Evolutionary conservation across 2,888 invertebrate genomes (phyloP).

Genomic region (Strigamia transsilvanica): DNA sequence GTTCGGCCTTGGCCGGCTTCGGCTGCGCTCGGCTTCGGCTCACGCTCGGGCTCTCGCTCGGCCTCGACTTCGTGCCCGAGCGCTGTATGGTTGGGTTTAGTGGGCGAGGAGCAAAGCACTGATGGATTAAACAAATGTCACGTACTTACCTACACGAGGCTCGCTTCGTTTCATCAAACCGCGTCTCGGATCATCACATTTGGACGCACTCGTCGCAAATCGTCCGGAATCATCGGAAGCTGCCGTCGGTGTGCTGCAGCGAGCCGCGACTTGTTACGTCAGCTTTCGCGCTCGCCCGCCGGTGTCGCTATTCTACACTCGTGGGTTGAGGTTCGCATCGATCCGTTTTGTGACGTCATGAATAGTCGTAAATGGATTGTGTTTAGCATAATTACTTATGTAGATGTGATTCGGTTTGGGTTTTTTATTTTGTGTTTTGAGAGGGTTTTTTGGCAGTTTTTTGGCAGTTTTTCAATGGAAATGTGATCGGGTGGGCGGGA

Average conservation of each 20-base stretch:
- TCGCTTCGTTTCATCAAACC: slow-evolving; percentile 10
- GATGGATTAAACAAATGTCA: slow-evolving; percentile 6
- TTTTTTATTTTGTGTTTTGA: not conserved
- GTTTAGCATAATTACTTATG: not conserved
- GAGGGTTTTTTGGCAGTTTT: not conserved
- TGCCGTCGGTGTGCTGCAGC: not conserved
- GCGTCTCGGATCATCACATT: slow-evolving; percentile 15
- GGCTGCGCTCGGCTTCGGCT: not conserved
- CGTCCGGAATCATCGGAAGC: slow-evolving; percentile 4
- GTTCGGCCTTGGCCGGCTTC: not conserved
- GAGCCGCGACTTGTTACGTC: not conserved
- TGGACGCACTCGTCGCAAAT: slow-evolving; percentile 9
- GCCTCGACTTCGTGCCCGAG: not conserved
- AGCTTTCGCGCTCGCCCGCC: not conserved
- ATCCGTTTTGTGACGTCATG: not conserved
- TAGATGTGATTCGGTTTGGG: not conserved
- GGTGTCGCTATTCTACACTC: not conserved
- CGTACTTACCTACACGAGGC: not conserved
- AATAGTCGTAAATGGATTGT: not conserved
- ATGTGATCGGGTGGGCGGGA: not conserved
- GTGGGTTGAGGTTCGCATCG: not conserved
- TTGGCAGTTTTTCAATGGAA: too few relatives aligned
- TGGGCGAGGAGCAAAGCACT: not conserved
- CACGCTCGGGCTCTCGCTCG: not conserved
- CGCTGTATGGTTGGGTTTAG: not conserved